phyloP scores from a whole-genome alignment of 1,140 invertebrate genomes.

The Drosophila asahinai region DNA sequence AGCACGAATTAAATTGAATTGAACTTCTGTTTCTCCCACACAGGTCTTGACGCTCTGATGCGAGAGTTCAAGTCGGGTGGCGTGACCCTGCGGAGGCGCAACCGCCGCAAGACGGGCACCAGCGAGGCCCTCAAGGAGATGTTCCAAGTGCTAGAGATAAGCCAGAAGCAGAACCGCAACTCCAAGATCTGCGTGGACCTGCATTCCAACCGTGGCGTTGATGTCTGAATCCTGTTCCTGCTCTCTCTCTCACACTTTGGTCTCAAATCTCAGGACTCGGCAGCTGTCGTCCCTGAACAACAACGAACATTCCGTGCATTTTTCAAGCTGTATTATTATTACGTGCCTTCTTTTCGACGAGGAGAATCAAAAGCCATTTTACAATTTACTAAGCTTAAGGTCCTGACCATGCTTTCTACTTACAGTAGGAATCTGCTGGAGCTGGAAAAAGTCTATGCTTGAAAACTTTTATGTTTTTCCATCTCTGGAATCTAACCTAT shows the following conservation, averaged over 20 bases:
- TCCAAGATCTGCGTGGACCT: slow-evolving; percentile 80
- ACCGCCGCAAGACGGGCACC: slow-evolving; percentile 72
- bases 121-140: slow-evolving; percentile 83
- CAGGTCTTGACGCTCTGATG: slow-evolving; percentile 85
- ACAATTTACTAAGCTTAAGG: slow-evolving; percentile 45
- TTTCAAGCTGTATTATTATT: slow-evolving; percentile 58
- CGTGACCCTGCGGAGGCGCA: slow-evolving; percentile 78
- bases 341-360: slow-evolving; percentile 47
- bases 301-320: slow-evolving; percentile 79
- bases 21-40: slow-evolving; percentile 11
- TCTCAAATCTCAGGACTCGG: slow-evolving; percentile 63
- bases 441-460: not conserved
- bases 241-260: slow-evolving; percentile 48
- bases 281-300: slow-evolving; percentile 56
- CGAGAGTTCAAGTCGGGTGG: slow-evolving; percentile 82
- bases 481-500: not conserved
- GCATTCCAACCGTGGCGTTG: slow-evolving; percentile 53
- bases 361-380: slow-evolving; percentile 47
- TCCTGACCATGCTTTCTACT: not conserved
- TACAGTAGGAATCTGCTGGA: not conserved
- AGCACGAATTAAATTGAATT: not conserved
- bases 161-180: slow-evolving; percentile 83
- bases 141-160: slow-evolving; percentile 84
- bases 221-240: slow-evolving; percentile 12
- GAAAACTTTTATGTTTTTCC: not conserved